phyloP scores from a whole-genome alignment of 2,888 invertebrate genomes.

The Andricus curvator region DNA sequence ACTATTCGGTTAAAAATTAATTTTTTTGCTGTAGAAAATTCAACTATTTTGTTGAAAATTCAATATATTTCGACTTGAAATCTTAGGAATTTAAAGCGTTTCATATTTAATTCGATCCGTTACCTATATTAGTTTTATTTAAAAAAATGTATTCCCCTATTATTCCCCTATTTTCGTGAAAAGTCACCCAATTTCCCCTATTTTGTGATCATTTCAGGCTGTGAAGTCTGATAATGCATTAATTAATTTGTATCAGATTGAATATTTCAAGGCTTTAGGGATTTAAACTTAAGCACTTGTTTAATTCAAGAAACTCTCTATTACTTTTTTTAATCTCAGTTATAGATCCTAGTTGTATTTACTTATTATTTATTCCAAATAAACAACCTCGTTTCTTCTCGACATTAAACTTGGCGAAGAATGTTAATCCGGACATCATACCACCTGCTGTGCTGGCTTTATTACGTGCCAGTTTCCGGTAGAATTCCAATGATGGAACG shows the following conservation, averaged over 20 bases:
- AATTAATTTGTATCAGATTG: neutral
- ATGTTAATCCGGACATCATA: constrained; percentile 36
- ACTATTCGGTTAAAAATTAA: no score
- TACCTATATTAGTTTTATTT: no score
- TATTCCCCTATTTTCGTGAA: no score
- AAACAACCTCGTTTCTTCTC: constrained; percentile 27
- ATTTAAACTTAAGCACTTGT: neutral
- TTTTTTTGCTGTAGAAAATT: no score
- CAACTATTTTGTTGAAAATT: no score
- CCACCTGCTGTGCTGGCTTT: constrained; percentile 36
- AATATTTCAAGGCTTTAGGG: neutral
- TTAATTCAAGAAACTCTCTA: neutral
- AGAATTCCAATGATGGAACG: constrained; percentile 36
- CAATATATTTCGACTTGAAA: no score
- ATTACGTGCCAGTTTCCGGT: constrained; percentile 32
- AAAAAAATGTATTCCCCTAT: no score
- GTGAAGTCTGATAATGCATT: neutral
- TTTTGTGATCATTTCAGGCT: no score
- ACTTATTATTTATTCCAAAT: constrained; percentile 31
- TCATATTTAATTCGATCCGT: no score
- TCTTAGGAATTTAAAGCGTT: no score
- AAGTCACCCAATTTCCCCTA: no score
- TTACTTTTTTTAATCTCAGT: neutral
- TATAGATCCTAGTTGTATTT: constrained; percentile 15
- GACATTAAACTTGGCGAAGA: constrained; percentile 34